A percentile compares a stretch with the other conserved stretches of the same genome.
Evolutionary conservation across 2,797 vertebrate species (phyloP).

Genomic region (Lutjanus argentimaculatus): DNA sequence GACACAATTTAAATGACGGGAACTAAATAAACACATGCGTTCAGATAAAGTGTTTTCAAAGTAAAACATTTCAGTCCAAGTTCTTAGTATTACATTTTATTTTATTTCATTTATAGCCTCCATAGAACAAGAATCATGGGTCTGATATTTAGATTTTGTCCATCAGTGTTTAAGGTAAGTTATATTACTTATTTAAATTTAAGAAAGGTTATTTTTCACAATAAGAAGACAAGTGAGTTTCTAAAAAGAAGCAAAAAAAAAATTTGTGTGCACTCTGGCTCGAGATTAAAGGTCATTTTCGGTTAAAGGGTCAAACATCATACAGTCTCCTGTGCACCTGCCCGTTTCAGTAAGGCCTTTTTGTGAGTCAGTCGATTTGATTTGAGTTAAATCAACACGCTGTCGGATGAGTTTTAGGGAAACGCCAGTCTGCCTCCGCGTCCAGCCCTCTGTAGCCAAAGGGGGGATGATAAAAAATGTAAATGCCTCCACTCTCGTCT

Average conservation of each 20-base stretch:
- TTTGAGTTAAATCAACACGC: conserved; percentile 44
- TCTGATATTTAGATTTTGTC: no score
- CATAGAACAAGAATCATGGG: no score
- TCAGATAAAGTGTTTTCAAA: no score
- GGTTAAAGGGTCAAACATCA: background rate
- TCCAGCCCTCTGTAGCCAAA: conserved; percentile 62
- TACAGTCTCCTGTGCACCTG: background rate
- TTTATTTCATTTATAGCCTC: no score
- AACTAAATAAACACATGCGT: no score
- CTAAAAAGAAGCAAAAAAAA: background rate
- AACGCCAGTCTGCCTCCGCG: conserved; percentile 58
- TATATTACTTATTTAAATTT: no score
- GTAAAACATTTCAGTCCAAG: no score
- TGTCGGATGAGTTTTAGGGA: conserved; percentile 67
- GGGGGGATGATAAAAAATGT: conserved; percentile 80
- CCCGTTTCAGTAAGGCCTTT: background rate
- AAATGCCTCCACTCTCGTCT: conserved; percentile 53
- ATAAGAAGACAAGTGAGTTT: background rate
- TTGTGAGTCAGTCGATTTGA: conserved; percentile 35
- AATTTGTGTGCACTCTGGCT: background rate
- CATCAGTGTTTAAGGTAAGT: no score
- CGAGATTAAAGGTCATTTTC: background rate
- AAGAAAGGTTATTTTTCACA: background rate
- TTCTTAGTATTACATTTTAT: no score
- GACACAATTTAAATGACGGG: no score